Base-by-base conservation (phyloP, 1,140 invertebrate species). In the Rhopalosiphum padi region DNA sequence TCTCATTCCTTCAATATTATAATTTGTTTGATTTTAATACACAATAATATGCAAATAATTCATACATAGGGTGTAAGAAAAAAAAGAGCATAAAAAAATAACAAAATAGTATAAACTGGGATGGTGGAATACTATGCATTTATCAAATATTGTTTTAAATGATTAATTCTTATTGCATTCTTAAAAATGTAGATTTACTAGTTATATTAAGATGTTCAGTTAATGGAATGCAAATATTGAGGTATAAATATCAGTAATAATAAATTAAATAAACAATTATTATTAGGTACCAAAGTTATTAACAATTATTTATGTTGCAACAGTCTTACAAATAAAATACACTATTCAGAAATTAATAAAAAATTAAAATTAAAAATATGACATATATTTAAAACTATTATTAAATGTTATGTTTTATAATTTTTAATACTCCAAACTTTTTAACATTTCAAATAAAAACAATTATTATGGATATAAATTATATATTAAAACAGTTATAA, bases 51-150 rank as follows among this genome's bases (percentile, higher is more conserved):
- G 60, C 41, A 25, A 90, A 60, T 90, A 90, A 60, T 90, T 90
- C 25, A 90, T 90, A 68, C 89, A 43, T 51, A 90, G 53, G 89
- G 89, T 9, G 89, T 46, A 90, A 90, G 89, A 90, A 89, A 89
- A 51, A n/a, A 55, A 6, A 77, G 89, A 89, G 88, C 51, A 89
- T 68, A 90, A 41, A 90, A 88, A 90, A 60, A 53, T 3, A 37
- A 60, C n/a, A 86, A 48, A 25, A 53, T 53, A 60, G 51, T 41
- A 11, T 46, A 43, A 22, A 51, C 46, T 53, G 35, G 87, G 30
- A 30, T 90, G 53, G 88, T 90, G 88, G 53, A 90, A 90, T 41
- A 90, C 9, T 43, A 60, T 53, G 22, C 35, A 89, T 30, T n/a
- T 9, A 30, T 37, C 37, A 53, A 89, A 89, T 53, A 22, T 22